phyloP scores from a whole-genome alignment of 2,888 invertebrate genomes.

The Prosopocoilus inquinatus region DNA sequence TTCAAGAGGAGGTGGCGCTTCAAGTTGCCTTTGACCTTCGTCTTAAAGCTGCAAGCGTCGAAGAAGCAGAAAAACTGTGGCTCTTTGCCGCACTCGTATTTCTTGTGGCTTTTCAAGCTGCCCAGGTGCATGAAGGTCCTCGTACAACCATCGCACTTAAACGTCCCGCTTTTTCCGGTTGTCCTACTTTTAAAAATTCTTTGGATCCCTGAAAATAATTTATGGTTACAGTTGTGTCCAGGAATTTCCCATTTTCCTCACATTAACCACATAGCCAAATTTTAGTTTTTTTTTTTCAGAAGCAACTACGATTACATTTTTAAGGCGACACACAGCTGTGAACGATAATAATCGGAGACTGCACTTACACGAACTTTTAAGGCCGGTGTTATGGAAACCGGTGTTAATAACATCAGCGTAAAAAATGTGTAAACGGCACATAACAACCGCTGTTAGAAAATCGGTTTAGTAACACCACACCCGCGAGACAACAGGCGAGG shows the following conservation, averaged over 20 bases:
- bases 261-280: neutral
- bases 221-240: too few relatives aligned
- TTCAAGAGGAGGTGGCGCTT: constrained; percentile 36
- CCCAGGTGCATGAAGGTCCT: constrained; percentile 84
- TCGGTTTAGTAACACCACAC: too few relatives aligned
- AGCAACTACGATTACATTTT: too few relatives aligned
- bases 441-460: too few relatives aligned
- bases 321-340: too few relatives aligned
- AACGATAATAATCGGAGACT: too few relatives aligned
- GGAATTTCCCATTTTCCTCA: neutral
- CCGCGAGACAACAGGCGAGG: too few relatives aligned
- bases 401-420: too few relatives aligned
- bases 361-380: too few relatives aligned
- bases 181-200: constrained; percentile 37
- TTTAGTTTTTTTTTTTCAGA: too few relatives aligned
- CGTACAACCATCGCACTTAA: constrained; percentile 78
- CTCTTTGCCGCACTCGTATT: constrained; percentile 51
- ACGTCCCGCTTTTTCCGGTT: constrained; percentile 45
- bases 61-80: constrained; percentile 53
- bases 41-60: constrained; percentile 39
- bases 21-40: constrained; percentile 41
- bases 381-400: too few relatives aligned
- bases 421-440: too few relatives aligned
- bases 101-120: constrained; percentile 78
- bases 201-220: neutral